Conservation (phyloP, 2,113 vertebrate species). For the Lepus europaeus region DNA sequence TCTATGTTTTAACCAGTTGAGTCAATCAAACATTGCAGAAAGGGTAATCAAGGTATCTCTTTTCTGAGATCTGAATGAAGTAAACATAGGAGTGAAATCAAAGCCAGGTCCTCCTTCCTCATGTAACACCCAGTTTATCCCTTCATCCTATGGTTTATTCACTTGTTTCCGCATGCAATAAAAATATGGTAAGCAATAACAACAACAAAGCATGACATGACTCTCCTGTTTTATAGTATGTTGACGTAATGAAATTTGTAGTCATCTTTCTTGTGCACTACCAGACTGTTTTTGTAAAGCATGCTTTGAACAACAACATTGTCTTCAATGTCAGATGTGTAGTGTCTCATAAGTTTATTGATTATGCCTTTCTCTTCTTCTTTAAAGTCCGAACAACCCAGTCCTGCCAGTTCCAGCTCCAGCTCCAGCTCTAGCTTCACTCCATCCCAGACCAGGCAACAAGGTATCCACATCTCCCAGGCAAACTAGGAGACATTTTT, state of each 20-base stretch:
- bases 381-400: constrained; percentile 95
- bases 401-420: constrained; percentile 96
- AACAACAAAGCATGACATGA: not conserved
- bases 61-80: constrained; percentile 17
- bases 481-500: constrained; percentile 31
- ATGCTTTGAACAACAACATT: constrained; percentile 9
- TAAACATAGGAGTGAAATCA: constrained; percentile 45
- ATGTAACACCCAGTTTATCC: not conserved
- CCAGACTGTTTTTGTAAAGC: not conserved
- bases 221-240: not conserved
- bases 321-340: constrained; percentile 8
- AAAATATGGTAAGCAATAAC: not conserved
- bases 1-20: constrained; percentile 70
- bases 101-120: constrained; percentile 31
- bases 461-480: constrained; percentile 90
- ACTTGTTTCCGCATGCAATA: constrained; percentile 43
- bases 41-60: constrained; percentile 69
- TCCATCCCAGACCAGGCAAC: constrained; percentile 94
- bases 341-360: constrained; percentile 41
- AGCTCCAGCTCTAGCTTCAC: constrained; percentile 94
- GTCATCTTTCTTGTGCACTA: not conserved
- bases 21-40: constrained; percentile 71
- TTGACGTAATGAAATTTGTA: not conserved
- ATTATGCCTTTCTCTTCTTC: constrained; percentile 67
- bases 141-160: not conserved